Conservation (phyloP, 2,113 vertebrate species). For the Lucifuga dentata region DNA sequence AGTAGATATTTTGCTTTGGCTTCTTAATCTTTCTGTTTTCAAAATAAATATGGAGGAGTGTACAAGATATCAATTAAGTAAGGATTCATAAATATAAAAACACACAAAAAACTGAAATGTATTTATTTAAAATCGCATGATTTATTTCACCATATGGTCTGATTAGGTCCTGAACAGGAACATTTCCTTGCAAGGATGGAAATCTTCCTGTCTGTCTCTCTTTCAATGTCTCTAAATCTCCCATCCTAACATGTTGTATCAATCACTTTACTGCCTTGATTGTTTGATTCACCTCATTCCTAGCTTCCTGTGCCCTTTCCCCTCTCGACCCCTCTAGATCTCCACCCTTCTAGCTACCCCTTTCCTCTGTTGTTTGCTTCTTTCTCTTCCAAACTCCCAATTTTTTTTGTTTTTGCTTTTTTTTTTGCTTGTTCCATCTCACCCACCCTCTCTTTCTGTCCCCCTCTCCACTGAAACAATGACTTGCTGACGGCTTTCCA, state of each 20-base stretch:
- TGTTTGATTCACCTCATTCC: conserved; percentile 40
- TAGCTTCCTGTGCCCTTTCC: conserved; percentile 33
- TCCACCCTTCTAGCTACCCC: not conserved
- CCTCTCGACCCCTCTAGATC: conserved; percentile 13
- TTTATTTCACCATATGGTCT: too few relatives aligned
- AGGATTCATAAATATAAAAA: too few relatives aligned
- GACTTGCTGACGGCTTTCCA: conserved; percentile 82
- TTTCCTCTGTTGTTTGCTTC: conserved; percentile 48
- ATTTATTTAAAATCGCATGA: too few relatives aligned
- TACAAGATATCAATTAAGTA: too few relatives aligned
- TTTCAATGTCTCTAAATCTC: not conserved
- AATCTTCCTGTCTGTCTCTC: conserved; percentile 16
- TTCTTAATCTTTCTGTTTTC: too few relatives aligned
- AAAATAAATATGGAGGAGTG: too few relatives aligned
- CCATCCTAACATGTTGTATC: conserved; percentile 2
- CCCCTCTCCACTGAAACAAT: conserved; percentile 64
- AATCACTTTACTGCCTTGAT: conserved; percentile 42
- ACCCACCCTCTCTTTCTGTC: conserved; percentile 40
- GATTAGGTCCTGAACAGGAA: too few relatives aligned
- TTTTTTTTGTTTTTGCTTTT: conserved; percentile 32
- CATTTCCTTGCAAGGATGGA: too few relatives aligned
- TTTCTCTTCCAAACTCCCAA: conserved; percentile 31
- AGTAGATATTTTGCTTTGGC: too few relatives aligned
- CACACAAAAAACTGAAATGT: too few relatives aligned
- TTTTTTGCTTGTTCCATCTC: conserved; percentile 18